Evolutionary conservation across 2,797 vertebrate genomes (phyloP).

Genomic region (Anguilla pacifica): DNA sequence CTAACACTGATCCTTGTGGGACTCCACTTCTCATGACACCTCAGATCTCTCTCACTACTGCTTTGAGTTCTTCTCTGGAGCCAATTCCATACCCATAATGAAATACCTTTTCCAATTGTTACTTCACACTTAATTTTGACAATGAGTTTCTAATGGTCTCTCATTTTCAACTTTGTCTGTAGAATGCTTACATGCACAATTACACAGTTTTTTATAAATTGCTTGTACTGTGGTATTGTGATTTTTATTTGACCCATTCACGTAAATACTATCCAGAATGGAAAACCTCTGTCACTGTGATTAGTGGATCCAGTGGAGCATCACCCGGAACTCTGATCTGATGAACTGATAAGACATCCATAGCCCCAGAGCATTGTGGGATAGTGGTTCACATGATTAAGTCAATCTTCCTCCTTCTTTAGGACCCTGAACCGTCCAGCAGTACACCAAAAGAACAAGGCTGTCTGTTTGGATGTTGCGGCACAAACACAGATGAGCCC

Average conservation of each 20-base stretch:
- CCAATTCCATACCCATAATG: neutral
- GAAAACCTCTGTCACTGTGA: too few species aligned
- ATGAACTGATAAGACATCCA: too few species aligned
- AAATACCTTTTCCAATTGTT: neutral
- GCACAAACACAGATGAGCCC: constrained; percentile 50
- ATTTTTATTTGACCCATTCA: too few species aligned
- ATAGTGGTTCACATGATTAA: too few species aligned
- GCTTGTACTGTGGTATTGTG: too few species aligned
- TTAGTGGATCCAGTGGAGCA: too few species aligned
- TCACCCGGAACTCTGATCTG: too few species aligned
- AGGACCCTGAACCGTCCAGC: constrained; percentile 58
- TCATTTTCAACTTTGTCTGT: neutral
- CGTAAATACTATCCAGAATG: too few species aligned
- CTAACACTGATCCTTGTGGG: neutral
- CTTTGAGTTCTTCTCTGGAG: neutral
- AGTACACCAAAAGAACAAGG: constrained; percentile 64
- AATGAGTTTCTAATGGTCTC: neutral
- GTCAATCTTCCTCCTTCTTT: neutral
- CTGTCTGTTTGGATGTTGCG: constrained; percentile 69
- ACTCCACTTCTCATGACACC: neutral
- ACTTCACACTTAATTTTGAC: neutral
- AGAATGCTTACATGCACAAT: neutral
- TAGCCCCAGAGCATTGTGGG: too few species aligned
- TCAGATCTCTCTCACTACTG: neutral
- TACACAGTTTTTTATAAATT: too few species aligned